phyloP scores from a whole-genome alignment of 2,797 vertebrate species.

The Micromesistius poutassou region DNA sequence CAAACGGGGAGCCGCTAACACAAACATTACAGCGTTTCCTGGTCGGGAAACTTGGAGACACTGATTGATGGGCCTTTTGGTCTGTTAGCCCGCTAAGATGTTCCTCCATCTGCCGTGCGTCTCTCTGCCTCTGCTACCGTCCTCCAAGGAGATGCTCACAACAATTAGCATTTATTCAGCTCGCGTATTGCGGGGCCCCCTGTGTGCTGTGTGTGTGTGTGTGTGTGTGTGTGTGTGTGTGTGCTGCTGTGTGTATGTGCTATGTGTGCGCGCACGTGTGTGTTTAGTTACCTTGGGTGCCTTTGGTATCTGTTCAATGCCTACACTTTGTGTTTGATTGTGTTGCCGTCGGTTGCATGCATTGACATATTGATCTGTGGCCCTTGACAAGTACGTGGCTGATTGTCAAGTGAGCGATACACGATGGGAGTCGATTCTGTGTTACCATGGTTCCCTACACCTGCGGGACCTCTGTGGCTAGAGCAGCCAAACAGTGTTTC shows the following conservation, averaged over 20 bases:
- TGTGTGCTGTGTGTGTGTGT: neutral
- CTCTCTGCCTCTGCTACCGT: conserved; percentile 44
- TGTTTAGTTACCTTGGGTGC: neutral
- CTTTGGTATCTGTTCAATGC: neutral
- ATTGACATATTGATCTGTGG: neutral
- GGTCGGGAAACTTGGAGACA: conserved; percentile 37
- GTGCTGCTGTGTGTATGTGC: neutral
- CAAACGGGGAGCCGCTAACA: conserved; percentile 38
- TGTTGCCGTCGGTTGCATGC: neutral
- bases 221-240: neutral
- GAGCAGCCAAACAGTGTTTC: too few relatives aligned
- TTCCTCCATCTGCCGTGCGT: conserved; percentile 60
- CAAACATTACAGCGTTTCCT: conserved; percentile 40
- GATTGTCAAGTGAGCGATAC: neutral
- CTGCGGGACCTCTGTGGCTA: too few relatives aligned
- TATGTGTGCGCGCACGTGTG: neutral
- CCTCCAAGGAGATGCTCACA: conserved; percentile 51
- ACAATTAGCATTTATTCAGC: conserved; percentile 61
- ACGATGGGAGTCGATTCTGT: neutral
- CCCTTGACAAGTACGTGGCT: too few relatives aligned
- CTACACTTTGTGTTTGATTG: neutral
- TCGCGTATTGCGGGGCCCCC: neutral
- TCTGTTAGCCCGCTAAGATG: conserved; percentile 54
- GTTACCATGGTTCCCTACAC: neutral
- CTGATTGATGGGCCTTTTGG: conserved; percentile 63